phyloP scores from a whole-genome alignment of 2,797 vertebrate species.

The Molossus alvarezi region DNA sequence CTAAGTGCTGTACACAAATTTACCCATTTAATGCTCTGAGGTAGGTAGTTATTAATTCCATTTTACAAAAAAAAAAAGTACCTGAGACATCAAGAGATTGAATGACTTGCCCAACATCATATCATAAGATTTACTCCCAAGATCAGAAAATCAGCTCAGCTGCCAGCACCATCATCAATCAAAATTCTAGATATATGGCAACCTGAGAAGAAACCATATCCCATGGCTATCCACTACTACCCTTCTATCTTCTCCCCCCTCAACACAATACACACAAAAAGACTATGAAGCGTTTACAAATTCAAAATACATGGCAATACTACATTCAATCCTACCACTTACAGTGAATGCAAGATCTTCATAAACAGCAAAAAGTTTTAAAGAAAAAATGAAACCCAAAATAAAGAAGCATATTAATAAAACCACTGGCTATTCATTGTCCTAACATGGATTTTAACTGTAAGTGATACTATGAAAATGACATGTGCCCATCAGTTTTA shows the following conservation, averaged over 20 bases:
- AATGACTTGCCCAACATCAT: neutral
- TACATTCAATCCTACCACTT: neutral
- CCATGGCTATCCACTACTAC: neutral
- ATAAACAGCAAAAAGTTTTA: neutral
- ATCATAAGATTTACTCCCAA: neutral
- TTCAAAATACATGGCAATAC: neutral
- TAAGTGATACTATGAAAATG: conserved; percentile 3
- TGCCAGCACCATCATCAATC: neutral
- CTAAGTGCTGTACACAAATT: neutral
- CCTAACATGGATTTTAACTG: neutral
- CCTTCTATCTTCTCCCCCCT: neutral
- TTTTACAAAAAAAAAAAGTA: neutral
- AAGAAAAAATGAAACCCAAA: conserved; percentile 2
- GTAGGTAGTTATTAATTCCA: neutral
- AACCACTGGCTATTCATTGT: conserved; percentile 1
- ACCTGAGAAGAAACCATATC: neutral
- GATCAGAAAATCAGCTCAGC: neutral
- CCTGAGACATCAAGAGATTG: neutral
- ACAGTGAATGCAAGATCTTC: neutral
- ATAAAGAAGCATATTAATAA: neutral
- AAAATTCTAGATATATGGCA: neutral
- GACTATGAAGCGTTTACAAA: neutral
- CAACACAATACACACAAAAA: neutral
- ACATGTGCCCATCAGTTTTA: neutral
- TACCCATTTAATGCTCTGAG: neutral